phyloP scores from a whole-genome alignment of 92 coral and sea anemone genomes.

The Actinostola sp. region DNA sequence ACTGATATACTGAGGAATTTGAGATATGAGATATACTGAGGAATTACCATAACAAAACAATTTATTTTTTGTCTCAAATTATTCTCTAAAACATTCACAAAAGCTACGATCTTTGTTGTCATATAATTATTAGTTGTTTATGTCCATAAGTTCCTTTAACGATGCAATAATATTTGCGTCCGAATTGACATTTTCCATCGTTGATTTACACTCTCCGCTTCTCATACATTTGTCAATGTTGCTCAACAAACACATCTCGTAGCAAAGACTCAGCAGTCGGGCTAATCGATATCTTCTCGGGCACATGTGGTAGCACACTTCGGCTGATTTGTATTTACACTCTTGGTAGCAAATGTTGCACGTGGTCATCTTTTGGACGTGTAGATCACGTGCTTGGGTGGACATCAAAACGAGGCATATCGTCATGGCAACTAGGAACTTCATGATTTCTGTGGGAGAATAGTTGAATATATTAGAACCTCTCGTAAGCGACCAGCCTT shows the following conservation, averaged over 20 bases:
- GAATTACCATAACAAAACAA: no score
- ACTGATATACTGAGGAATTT: no score
- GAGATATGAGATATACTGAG: no score
- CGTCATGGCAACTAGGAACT: constrained; percentile 7
- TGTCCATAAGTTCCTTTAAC: no score
- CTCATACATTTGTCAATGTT: constrained; percentile 22
- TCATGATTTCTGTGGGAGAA: constrained; percentile 8
- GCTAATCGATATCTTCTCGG: constrained; percentile 2
- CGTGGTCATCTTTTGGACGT: background rate
- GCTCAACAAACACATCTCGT: constrained; percentile 18
- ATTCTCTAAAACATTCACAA: no score
- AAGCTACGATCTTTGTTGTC: no score
- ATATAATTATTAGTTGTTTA: no score
- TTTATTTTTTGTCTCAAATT: no score
- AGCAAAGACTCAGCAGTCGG: constrained; percentile 11
- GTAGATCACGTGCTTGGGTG: constrained; percentile 21
- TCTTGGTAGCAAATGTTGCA: constrained; percentile 31
- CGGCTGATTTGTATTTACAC: constrained; percentile 30
- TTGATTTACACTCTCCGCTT: constrained; percentile 15
- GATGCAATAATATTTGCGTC: no score
- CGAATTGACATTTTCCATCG: background rate
- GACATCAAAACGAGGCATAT: constrained; percentile 10
- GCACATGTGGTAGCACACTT: constrained; percentile 29
- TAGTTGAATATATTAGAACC: no score
- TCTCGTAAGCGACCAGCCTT: no score